Evolutionary conservation across 2,797 vertebrate species (phyloP).

Genomic region (Pseudochromis fuscus): DNA sequence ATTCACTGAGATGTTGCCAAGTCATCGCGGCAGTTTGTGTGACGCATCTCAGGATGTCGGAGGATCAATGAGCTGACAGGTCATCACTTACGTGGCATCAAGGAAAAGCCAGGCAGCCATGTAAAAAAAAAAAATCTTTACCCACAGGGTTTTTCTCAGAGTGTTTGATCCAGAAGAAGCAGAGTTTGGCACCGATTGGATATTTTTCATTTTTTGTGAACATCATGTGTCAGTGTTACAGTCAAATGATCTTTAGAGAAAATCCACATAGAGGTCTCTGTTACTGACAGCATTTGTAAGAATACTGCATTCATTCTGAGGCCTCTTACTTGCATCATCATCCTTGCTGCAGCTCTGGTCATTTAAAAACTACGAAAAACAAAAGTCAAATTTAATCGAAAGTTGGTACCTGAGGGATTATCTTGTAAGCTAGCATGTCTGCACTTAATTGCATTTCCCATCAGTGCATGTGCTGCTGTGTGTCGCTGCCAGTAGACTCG

Average conservation of each 20-base stretch:
- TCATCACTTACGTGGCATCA: conserved; percentile 45
- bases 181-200: neutral
- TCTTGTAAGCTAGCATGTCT: neutral
- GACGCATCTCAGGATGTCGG: conserved; percentile 28
- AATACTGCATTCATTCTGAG: too few relatives aligned
- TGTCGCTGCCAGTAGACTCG: conserved; percentile 14
- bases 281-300: neutral
- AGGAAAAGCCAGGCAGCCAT: conserved; percentile 21
- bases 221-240: neutral
- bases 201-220: conserved; percentile 1
- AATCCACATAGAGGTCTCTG: neutral
- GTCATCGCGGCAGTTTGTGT: conserved; percentile 3
- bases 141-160: conserved; percentile 20
- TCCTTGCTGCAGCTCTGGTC: too few relatives aligned
- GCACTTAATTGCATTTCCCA: conserved; percentile 6
- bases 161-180: conserved; percentile 7
- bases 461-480: conserved; percentile 7
- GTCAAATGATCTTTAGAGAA: neutral
- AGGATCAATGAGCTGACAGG: conserved; percentile 55
- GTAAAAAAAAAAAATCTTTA: conserved; percentile 23
- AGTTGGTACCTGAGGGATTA: neutral
- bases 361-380: too few relatives aligned
- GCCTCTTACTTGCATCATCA: neutral
- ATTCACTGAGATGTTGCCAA: neutral
- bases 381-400: too few relatives aligned